Percentiles rank a stretch among this genome's conserved stretches.
phyloP scores from a whole-genome alignment of 1,140 invertebrate genomes.

The Leguminivora glycinivorella region DNA sequence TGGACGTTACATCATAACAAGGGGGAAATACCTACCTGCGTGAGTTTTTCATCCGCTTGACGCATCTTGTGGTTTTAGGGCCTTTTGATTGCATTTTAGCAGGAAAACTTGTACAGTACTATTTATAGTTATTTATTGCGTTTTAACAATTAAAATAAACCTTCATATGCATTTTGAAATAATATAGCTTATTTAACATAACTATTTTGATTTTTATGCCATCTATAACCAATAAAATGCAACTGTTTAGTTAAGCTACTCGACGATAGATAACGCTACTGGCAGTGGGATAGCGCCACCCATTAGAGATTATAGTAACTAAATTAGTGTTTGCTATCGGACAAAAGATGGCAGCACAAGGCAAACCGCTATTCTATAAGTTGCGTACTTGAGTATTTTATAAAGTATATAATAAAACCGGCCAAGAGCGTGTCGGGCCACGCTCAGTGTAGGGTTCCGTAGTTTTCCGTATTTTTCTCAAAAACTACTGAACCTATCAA shows the following conservation, averaged over 20 bases:
- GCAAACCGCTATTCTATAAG: no score
- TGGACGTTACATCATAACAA: neutral
- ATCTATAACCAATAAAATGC: neutral
- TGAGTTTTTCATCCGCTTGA: neutral
- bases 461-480: no score
- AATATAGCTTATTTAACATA: neutral
- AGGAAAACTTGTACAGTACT: neutral
- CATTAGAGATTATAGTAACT: neutral
- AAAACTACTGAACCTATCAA: no score
- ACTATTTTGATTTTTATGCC: neutral
- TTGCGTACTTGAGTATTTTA: no score
- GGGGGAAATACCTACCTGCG: conserved; percentile 4
- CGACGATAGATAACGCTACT: conserved; percentile 2
- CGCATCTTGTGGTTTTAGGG: neutral
- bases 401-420: no score
- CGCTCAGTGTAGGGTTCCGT: no score
- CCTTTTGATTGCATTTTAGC: neutral
- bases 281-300: neutral
- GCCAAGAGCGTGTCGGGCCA: no score
- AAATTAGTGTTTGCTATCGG: neutral
- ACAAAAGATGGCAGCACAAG: conserved; percentile 9
- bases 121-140: neutral
- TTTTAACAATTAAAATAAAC: neutral
- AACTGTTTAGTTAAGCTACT: neutral
- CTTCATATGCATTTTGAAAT: neutral